Evolutionary conservation across 2,113 vertebrate genomes (phyloP).

Genomic region (Aleadryas rufinucha): DNA sequence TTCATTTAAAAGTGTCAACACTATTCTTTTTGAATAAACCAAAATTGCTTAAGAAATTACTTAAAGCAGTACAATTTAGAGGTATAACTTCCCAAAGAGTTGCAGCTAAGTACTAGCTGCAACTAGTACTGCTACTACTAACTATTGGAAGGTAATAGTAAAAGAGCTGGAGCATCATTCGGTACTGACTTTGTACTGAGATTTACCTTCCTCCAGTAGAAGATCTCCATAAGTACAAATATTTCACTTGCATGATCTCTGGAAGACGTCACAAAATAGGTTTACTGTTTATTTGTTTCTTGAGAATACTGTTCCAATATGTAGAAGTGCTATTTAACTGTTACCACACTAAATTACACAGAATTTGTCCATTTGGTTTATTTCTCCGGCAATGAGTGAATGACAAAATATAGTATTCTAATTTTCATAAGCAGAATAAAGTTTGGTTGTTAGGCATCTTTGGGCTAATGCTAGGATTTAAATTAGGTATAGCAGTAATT

Average conservation of each 20-base stretch:
- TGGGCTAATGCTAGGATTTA: neutral
- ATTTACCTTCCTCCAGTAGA: neutral
- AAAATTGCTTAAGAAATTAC: neutral
- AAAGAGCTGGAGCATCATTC: neutral
- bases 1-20: neutral
- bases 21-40: neutral
- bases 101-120: too few species aligned
- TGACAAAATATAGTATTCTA: neutral
- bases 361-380: neutral
- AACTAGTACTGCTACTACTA: too few species aligned
- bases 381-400: neutral
- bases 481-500: neutral
- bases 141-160: too few species aligned
- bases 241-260: neutral
- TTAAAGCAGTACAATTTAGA: neutral
- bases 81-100: neutral
- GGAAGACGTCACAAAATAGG: neutral
- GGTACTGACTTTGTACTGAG: neutral
- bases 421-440: neutral
- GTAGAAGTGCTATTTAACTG: neutral
- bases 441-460: neutral
- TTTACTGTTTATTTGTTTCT: neutral
- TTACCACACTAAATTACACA: neutral
- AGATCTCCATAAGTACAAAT: neutral
- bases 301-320: neutral